These are phyloP conservation scores for Pluvialis apricaria DNA, from an alignment of 2,113 vertebrate species.

Conservation along the genomic window DNA sequence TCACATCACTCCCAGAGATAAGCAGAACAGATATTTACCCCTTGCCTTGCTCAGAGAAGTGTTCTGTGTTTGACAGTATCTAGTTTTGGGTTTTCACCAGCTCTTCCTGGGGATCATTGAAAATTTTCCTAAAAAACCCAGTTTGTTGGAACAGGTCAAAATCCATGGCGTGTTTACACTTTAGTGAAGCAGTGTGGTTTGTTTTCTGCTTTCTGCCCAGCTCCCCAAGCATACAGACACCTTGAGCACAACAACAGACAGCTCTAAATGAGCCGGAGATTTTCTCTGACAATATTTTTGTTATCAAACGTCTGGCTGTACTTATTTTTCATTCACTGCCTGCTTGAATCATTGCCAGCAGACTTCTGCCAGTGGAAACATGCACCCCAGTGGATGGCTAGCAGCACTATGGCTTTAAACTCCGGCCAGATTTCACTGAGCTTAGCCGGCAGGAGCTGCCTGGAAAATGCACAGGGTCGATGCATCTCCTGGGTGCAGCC, in stretches of 20 bases:
- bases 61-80: not conserved
- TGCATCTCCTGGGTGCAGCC: not conserved
- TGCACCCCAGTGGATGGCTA: not conserved
- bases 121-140: not conserved
- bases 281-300: slow-evolving; percentile 31
- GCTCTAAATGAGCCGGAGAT: not conserved
- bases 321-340: slow-evolving; percentile 20
- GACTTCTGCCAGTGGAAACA: slow-evolving; percentile 20
- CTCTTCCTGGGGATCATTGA: not conserved
- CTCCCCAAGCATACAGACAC: not conserved
- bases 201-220: not conserved
- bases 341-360: not conserved
- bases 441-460: not conserved
- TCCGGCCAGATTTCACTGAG: not conserved
- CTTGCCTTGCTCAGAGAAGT: not conserved
- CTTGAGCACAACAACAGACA: not conserved
- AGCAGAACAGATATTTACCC: not conserved
- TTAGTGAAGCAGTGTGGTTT: not conserved
- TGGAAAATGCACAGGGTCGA: not conserved
- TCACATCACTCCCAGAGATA: not conserved
- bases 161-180: not conserved
- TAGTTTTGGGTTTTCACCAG: not conserved
- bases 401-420: not conserved
- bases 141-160: not conserved
- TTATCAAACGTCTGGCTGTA: not conserved